Evolutionary conservation across 92 coral and sea anemone species (phyloP).

Genomic region (Isaurus tuberculatus): DNA sequence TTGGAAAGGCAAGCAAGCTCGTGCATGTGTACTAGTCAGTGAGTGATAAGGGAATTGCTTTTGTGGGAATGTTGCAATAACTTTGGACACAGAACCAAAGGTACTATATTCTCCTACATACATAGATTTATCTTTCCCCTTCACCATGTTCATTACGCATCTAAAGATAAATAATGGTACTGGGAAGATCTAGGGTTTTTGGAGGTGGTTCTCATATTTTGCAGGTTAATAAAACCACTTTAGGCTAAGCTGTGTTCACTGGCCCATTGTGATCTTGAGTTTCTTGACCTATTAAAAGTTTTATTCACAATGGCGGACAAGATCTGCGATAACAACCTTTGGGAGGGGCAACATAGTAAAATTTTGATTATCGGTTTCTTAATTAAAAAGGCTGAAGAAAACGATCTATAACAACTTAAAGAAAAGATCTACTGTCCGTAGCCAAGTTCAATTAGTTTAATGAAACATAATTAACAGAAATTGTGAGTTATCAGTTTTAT

Average conservation of each 20-base stretch:
- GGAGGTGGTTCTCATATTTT: background rate
- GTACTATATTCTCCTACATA: background rate
- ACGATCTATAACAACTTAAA: background rate
- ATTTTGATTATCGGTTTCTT: constrained; percentile 5
- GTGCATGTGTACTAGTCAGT: background rate
- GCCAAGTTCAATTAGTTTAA: constrained; percentile 40
- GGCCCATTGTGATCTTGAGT: constrained; percentile 22
- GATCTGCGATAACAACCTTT: constrained; percentile 2
- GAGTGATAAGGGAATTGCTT: background rate
- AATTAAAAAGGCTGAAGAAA: constrained; percentile 26
- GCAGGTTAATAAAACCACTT: background rate
- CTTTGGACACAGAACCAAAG: constrained; percentile 28
- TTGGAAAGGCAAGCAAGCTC: constrained; percentile 11
- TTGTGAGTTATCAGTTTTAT: background rate
- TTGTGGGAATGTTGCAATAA: background rate
- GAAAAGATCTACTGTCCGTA: background rate
- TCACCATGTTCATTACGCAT: too few relatives aligned
- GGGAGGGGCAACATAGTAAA: constrained; percentile 13
- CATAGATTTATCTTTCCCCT: background rate
- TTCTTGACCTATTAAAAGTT: constrained; percentile 3
- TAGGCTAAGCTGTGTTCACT: constrained; percentile 24
- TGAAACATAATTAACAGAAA: constrained; percentile 45
- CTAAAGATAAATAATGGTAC: background rate
- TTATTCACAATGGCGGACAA: constrained; percentile 42
- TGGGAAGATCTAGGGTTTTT: background rate